Evolutionary conservation across 2,888 invertebrate genomes (phyloP).

Genomic region (Bombylius discolor): DNA sequence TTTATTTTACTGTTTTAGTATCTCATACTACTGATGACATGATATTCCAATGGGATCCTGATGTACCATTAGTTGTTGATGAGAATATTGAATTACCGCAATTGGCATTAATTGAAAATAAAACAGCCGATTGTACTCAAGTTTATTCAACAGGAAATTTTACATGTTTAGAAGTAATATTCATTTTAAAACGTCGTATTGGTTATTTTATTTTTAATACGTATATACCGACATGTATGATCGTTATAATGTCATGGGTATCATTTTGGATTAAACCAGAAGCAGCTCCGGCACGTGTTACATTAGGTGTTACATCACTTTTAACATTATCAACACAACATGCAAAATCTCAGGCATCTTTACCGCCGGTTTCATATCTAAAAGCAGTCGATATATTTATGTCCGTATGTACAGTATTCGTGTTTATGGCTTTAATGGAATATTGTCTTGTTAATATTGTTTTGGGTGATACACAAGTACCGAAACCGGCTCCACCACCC

Average conservation of each 20-base stretch:
- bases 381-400: slow-evolving; percentile 89
- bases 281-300: slow-evolving; percentile 85
- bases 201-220: slow-evolving; percentile 90
- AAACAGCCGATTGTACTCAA: slow-evolving; percentile 79
- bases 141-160: slow-evolving; percentile 58
- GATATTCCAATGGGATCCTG: slow-evolving; percentile 80
- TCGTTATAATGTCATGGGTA: slow-evolving; percentile 94
- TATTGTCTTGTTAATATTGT: slow-evolving; percentile 73
- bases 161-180: slow-evolving; percentile 81
- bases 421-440: slow-evolving; percentile 89
- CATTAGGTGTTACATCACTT: slow-evolving; percentile 80
- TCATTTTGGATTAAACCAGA: slow-evolving; percentile 94
- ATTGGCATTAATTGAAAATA: slow-evolving; percentile 73
- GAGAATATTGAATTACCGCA: slow-evolving; percentile 81
- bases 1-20: slow-evolving; percentile 41
- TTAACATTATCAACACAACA: slow-evolving; percentile 83
- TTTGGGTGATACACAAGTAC: slow-evolving; percentile 34
- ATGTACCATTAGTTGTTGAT: slow-evolving; percentile 75
- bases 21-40: slow-evolving; percentile 82
- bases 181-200: slow-evolving; percentile 73
- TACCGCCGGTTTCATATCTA: slow-evolving; percentile 85
- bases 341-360: slow-evolving; percentile 83
- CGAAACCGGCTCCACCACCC: slow-evolving; percentile 32
- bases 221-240: slow-evolving; percentile 85
- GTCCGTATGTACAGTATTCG: slow-evolving; percentile 85